Conservation (phyloP, 2,888 invertebrate species). For the Lutraria lutraria region DNA sequence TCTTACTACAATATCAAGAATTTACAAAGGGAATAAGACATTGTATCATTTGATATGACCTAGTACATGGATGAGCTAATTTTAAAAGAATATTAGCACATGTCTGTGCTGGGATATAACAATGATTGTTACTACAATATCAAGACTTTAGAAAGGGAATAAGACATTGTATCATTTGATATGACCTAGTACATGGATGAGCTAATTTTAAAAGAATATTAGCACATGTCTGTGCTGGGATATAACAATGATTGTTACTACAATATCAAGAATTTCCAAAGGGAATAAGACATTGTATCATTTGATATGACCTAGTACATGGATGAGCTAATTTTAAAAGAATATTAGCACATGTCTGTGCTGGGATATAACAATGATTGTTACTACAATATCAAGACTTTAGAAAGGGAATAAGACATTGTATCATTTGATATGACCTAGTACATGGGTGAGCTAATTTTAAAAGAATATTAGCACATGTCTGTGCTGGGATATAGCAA, state of each 20-base stretch:
- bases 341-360: conserved; percentile 55
- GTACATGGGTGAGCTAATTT: neutral
- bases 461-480: conserved; percentile 11
- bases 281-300: neutral
- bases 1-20: neutral
- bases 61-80: neutral
- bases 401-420: neutral
- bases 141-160: neutral
- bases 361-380: conserved; percentile 39
- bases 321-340: conserved; percentile 41
- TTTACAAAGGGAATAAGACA: neutral
- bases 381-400: neutral
- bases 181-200: neutral
- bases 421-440: neutral
- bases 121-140: neutral
- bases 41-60: neutral
- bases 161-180: neutral
- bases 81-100: neutral
- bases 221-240: conserved; percentile 46
- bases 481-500: conserved; percentile 39
- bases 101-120: conserved; percentile 10
- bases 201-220: conserved; percentile 29
- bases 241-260: neutral
- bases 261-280: neutral
- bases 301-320: conserved; percentile 45